Base-by-base conservation (phyloP, 2,113 vertebrate genomes). In the Gnathonemus longibarbis region DNA sequence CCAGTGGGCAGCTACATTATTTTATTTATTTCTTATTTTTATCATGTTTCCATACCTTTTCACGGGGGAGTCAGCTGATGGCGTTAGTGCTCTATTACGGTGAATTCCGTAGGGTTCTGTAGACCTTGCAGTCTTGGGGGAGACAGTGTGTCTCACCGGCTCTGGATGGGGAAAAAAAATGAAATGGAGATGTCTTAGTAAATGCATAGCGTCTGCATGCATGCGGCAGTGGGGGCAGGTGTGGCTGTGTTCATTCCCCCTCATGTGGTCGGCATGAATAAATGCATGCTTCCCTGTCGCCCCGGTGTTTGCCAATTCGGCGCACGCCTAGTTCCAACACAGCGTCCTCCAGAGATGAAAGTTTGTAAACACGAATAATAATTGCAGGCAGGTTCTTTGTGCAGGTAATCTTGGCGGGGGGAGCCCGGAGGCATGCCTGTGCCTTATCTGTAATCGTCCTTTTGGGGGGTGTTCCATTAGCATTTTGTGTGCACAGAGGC, bases 301-400 rank as follows among this genome's bases (percentile, higher is more conserved):
- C 91, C 93, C 13, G 90, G 91, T 89, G 93, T 95, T 94, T 93
- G 93, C 94, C 94, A 93, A 95, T 96, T 93, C 93, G 90, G 83
- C 90, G 95, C 95, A 93, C 93, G 91, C 93, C 92, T 74, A 92
- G 80, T 89, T 91, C 91, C 91, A 66, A 91, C 50, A 31, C 92
- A 91, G 93, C 50, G 1, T 94, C 95, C 95, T 90, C 94, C 21
- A 66, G 94, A 95, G 95, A 95, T 91, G 93, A 93, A 95, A 95
- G 94, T 96, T 95, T 95, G 95, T 96, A 95, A 96, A 96, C 95
- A 96, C 94, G 96, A 96, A 96, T 96, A 96, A 95, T 95, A 96
- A 96, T 96, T 94, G 95, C 93, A 91, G 91, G 50, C 91, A 92
- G 93, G 94, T 95, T 93, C 50, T 95, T 93, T 92, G 91, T 93